Evolutionary conservation across 2,888 invertebrate genomes (phyloP), one percentile per base, ranked within the genome.

Genomic region (Ormyrus pomaceus): DNA sequence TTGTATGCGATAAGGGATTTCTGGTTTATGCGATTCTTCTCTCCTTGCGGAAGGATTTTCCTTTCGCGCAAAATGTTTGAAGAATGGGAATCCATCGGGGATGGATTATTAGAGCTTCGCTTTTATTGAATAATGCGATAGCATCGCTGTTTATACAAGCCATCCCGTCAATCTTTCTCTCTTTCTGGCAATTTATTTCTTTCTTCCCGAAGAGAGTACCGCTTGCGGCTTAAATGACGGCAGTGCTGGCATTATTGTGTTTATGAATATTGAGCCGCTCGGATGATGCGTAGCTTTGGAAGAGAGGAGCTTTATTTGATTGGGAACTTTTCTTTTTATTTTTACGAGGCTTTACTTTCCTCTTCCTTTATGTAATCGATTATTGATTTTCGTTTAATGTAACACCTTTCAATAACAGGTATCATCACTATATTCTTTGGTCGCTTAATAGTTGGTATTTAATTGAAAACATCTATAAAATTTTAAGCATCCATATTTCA

Each of bases 1-100:
- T 78, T 78, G 72, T 78, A 78, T 78, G 78, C 78, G 66, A 78
- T 78, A 72, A 73, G 62, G 72, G 72, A 68, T 72, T 78, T 79
- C 69, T 65, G 55, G 19, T 58, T 71, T 71, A 58, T 65, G 56
- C 66, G 68, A 79, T 79, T 73, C 69, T 53, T 68, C 73, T 71
- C 46, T 77, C n/a, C 56, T 56, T 48, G 62, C 11, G 62, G 62
- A 61, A 68, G 61, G 73, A 69, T 68, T 69, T 68, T 68, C 34
- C 73, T 61, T 58, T 55, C 62, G 55, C 64, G 66, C 19, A 48
- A 73, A 69, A 71, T 73, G 72, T 58, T 68, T 61, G 62, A 73
- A 73, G 62, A 66, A 73, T 69, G 45, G 68, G 62, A 73, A 68
- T 68, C 68, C 73, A 79, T 68, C 11, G 61, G 46, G 55, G 61